A percentile compares a stretch with the other conserved stretches of the same genome.
phyloP scores from a whole-genome alignment of 2,797 vertebrate species.

The Falco biarmicus region DNA sequence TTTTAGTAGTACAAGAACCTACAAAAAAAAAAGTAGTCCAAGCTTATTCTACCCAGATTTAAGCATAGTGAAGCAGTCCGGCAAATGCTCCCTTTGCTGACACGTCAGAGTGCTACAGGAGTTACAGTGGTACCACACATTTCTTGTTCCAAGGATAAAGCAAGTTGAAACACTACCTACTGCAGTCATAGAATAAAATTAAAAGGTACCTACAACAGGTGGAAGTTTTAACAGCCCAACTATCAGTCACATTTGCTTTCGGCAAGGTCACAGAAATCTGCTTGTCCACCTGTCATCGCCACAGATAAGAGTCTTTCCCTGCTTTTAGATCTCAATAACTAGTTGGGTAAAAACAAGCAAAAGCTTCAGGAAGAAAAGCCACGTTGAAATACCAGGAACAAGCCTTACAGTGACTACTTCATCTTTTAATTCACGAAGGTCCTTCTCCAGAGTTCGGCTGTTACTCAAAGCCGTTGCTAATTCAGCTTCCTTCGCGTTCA shows the following conservation, averaged over 20 bases:
- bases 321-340: not conserved
- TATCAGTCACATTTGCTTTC: not conserved
- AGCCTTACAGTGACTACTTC: slow-evolving; percentile 79
- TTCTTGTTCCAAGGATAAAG: not conserved
- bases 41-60: not conserved
- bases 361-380: not conserved
- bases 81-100: not conserved
- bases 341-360: not conserved
- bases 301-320: not conserved
- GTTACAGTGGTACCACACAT: not conserved
- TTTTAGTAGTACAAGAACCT: not conserved
- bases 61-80: not conserved
- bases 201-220: not conserved
- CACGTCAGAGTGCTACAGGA: not conserved
- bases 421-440: slow-evolving; percentile 74
- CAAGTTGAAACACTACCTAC: not conserved
- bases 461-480: slow-evolving; percentile 73
- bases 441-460: slow-evolving; percentile 67
- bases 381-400: not conserved
- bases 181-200: not conserved
- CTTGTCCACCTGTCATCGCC: not conserved
- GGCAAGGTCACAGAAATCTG: not conserved
- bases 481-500: slow-evolving; percentile 80
- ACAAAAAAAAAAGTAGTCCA: not conserved
- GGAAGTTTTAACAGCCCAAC: not conserved